Conservation (phyloP, 2,113 vertebrate species). For the Chloroceryle aenea region DNA sequence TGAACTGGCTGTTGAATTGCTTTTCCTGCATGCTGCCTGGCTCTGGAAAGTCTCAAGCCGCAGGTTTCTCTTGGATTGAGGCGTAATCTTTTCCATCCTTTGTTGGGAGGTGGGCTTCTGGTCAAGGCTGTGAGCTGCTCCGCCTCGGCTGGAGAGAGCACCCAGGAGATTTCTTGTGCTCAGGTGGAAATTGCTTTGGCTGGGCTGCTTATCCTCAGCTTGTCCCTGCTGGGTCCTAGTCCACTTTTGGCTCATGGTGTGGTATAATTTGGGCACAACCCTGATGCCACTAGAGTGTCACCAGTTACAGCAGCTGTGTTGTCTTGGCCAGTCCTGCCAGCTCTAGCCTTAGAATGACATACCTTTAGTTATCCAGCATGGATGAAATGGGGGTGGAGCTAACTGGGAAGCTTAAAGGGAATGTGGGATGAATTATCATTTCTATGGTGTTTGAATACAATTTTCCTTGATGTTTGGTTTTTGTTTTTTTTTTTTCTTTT, state of each 20-base stretch:
- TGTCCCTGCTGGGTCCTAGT: not conserved
- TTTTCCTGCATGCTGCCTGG: not conserved
- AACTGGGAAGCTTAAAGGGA: not conserved
- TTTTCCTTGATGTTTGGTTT: not conserved
- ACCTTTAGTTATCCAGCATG: not conserved
- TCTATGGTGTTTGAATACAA: not conserved
- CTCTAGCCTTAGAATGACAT: not conserved
- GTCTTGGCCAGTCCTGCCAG: not conserved
- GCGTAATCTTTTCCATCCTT: not conserved
- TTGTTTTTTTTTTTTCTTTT: too few relatives aligned
- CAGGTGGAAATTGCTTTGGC: not conserved
- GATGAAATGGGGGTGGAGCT: not conserved
- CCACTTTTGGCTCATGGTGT: accelerated
- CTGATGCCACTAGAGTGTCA: not conserved
- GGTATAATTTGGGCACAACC: not conserved
- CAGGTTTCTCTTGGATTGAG: not conserved
- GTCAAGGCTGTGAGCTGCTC: not conserved
- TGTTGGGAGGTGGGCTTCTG: not conserved
- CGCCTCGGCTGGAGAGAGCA: not conserved
- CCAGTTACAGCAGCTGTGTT: not conserved
- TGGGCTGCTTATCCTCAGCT: not conserved
- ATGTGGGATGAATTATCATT: not conserved
- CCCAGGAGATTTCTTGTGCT: not conserved
- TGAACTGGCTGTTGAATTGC: not conserved
- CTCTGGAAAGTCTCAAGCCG: not conserved